Base-by-base conservation (phyloP, 2,888 invertebrate species). In the Barypeithes pellucidus region DNA sequence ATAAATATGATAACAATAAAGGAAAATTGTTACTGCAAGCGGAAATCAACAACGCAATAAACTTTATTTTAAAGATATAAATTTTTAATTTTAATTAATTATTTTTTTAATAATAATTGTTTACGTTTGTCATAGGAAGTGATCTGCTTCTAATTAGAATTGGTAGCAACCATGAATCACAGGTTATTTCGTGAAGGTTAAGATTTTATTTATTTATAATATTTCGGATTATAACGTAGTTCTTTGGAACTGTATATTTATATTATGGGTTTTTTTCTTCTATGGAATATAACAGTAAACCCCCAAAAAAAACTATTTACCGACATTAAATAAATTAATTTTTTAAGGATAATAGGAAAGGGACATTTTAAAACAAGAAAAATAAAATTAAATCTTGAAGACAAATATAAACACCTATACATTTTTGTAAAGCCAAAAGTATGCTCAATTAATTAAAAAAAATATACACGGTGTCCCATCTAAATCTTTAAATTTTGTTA, bases 61-160 rank as follows among this genome's bases (percentile, higher is more conserved):
- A 16, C n/a, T 33, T 62, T 47, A 62, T 62, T 62, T 16, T 33
- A 33, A 47, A 61, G 61, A 43, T 61, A 63, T 29, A 20, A 14
- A 50, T 50, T 63, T 50, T 63, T 50, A 50, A 50, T 63, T 50
- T 33, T 57, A 14, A 11, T 57, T 33, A 57, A 16, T 57, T 33
- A 20, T 33, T 33, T 47, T 61, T 63, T 63, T 45, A 63, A 63
- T 63, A 63, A 36, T 63, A 50, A 24, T 63, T 16, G 16, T 63
- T 50, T 47, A 36, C 14, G 29, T 36, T 33, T 63, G 63, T 63
- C 50, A 63, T 63, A 63, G 63, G 63, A 63, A 63, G 63, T 63
- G 63, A 63, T 63, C 63, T 63, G 63, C 16, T 63, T 63, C 62
- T 47, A 62, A 63, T 47, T 43, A 63, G n/a, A 50, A 47, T 63